Evolutionary conservation across 1,140 invertebrate genomes (phyloP).

Genomic region (Drosophila sp.): DNA sequence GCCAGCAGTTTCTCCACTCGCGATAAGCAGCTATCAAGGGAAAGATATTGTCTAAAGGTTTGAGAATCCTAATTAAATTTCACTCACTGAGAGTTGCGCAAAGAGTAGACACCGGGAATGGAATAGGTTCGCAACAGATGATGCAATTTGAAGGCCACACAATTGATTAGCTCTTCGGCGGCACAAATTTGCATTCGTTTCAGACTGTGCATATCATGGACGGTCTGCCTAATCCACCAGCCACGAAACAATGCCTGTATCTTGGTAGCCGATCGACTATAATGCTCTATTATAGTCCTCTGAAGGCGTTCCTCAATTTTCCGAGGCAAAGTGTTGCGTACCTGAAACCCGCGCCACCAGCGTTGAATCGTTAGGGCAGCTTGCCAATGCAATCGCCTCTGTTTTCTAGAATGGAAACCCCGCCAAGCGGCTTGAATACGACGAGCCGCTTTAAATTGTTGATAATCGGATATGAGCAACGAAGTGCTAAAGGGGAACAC

Average conservation of each 20-base stretch:
- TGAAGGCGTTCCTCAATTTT: slow-evolving; percentile 42
- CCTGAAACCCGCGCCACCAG: slow-evolving; percentile 60
- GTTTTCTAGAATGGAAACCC: slow-evolving; percentile 1
- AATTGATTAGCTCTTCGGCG: slow-evolving; percentile 56
- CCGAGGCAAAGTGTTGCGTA: neutral
- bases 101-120: slow-evolving; percentile 55
- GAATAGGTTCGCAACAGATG: slow-evolving; percentile 38
- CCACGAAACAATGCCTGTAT: slow-evolving; percentile 63
- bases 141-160: slow-evolving; percentile 50
- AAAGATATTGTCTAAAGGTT: neutral
- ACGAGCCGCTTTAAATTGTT: slow-evolving; percentile 58
- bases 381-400: neutral
- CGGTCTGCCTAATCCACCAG: slow-evolving; percentile 36
- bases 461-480: slow-evolving; percentile 43
- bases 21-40: slow-evolving; percentile 31
- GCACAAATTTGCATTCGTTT: slow-evolving; percentile 41
- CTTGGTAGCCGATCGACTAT: slow-evolving; percentile 30
- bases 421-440: slow-evolving; percentile 51
- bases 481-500: slow-evolving; percentile 17
- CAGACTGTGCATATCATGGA: slow-evolving; percentile 54
- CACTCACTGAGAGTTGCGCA: slow-evolving; percentile 46
- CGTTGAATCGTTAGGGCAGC: slow-evolving; percentile 55
- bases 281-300: slow-evolving; percentile 16
- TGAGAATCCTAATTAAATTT: neutral
- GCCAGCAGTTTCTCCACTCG: slow-evolving; percentile 44